Evolutionary conservation across 2,888 invertebrate genomes (phyloP), one percentile per base, ranked within the genome.

Genomic region (Sialis fuliginosa): DNA sequence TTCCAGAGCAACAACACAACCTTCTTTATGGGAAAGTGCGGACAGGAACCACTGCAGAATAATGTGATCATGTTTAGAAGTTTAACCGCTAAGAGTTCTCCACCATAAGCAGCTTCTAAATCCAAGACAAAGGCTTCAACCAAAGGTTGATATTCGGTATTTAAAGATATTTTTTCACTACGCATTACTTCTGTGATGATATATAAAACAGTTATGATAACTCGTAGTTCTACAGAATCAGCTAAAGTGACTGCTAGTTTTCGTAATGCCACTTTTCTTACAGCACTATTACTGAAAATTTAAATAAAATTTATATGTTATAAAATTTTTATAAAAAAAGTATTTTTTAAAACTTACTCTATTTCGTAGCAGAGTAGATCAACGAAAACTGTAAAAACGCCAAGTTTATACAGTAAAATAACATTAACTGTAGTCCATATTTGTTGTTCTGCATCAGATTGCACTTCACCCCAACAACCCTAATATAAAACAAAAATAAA

Each of bases 21-120:
- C 68, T 98, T 99, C 63, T 95, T 96, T 80, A 98, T 96, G 4
- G 98, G 98, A 67, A 93, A 97, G 68, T 97, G 95, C 12, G 96
- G 92, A 6, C 91, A 87, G 31, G 85, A 81, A 1, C 96, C 96
- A 55, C 91, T 89, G 66, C 97, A 97, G 61, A 97, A 92, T 55
- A 86, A 79, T 33, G 93, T 93, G 32, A 97, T 89, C 96, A 98
- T 96, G 52, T 88, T 84, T 49, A 98, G 75, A 46, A 98, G 70
- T 59, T 91, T 88, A 4, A 95, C 81, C 35, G 88, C 81, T 32
- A 96, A 64, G 49, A 91, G 65, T 62, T 93, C 93, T 57, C 93
- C 91, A 31, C 81, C 79, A 46, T 69, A 64, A 6, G 74, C 68
- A 58, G 70, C 68, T 48, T 72, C 69, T 45, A 45, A 39, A 35